Evolutionary conservation across 37 sponge, comb jelly and placozoan species (phyloP), one percentile per base, ranked within the genome.

Genomic region (Petrosia ficiformis): DNA sequence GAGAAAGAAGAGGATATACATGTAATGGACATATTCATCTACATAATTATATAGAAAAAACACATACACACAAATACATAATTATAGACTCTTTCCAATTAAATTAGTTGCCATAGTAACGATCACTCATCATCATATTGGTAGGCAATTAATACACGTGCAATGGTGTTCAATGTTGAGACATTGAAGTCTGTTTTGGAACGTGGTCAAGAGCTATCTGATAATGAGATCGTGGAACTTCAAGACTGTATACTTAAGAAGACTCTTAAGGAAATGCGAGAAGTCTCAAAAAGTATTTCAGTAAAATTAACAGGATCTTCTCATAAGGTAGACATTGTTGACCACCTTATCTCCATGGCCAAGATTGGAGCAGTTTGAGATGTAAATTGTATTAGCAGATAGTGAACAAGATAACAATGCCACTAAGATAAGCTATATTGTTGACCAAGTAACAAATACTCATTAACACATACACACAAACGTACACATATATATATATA

Each of bases 301-400:
- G 54, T 48, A 14, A 48, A 14, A 76, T 66, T 76, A 24, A 39
- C 65, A 6, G 66, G 77, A 36, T 76, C 66, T 1, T 39, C 66
- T 11, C 77, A 37, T 60, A 76, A 76, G 33, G 66, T 42, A 28
- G 77, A 76, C 65, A 76, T 61, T 16, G 66, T 44, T 1, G 77
- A 76, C 16, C 57, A 1, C 65, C 39, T 48, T 19, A 48, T 48
- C 8, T 8, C 54, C 3, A 76, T 76, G 77, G 77, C 39, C 19
- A 60, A 63, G 42, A 76, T 76, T 48, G 54, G 54, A 14, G 54
- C 54, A 48, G 14, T 48, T 48, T 19, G 54, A 48, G 54, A 48
- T n/a, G n/a, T n/a, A n/a, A n/a, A n/a, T n/a, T n/a, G n/a, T n/a
- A n/a, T n/a, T n/a, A n/a, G n/a, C n/a, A n/a, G n/a, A n/a, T n/a